These are phyloP conservation scores for Stercorarius parasiticus DNA, from an alignment of 2,113 vertebrate genomes.

Conservation along the genomic window DNA sequence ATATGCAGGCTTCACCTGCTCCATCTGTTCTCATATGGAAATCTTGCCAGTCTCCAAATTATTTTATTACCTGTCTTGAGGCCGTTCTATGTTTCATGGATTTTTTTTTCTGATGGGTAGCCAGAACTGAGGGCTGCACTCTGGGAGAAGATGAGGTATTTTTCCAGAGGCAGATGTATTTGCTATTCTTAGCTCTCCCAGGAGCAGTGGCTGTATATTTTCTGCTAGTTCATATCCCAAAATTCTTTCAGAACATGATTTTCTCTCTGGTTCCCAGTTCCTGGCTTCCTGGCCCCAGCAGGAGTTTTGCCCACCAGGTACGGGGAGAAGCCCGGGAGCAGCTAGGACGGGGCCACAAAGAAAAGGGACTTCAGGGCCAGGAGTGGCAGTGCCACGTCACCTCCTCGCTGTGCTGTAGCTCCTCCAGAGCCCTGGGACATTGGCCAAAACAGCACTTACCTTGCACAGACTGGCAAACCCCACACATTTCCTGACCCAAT, in stretches of 20 bases:
- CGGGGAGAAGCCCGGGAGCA: background rate
- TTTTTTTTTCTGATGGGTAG: background rate
- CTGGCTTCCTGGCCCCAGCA: background rate
- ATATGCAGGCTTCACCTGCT: background rate
- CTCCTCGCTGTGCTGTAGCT: background rate
- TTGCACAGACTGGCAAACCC: constrained; percentile 6
- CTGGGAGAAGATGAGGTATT: background rate
- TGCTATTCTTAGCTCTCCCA: background rate
- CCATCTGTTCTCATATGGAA: background rate
- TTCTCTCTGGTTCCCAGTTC: background rate
- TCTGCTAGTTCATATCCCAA: background rate
- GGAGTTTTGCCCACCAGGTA: background rate
- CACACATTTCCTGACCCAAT: background rate
- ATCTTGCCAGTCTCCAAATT: background rate
- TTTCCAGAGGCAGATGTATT: background rate
- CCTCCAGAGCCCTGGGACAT: background rate
- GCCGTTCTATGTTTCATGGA: background rate
- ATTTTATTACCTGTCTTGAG: background rate
- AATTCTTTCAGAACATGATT: background rate
- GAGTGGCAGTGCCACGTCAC: background rate
- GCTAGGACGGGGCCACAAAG: background rate
- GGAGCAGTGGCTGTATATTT: background rate
- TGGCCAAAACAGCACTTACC: constrained; percentile 53
- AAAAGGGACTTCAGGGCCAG: background rate
- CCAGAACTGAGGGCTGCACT: background rate